Base-by-base conservation (phyloP, 2,113 vertebrate genomes). In the Mesocricetus auratus region DNA sequence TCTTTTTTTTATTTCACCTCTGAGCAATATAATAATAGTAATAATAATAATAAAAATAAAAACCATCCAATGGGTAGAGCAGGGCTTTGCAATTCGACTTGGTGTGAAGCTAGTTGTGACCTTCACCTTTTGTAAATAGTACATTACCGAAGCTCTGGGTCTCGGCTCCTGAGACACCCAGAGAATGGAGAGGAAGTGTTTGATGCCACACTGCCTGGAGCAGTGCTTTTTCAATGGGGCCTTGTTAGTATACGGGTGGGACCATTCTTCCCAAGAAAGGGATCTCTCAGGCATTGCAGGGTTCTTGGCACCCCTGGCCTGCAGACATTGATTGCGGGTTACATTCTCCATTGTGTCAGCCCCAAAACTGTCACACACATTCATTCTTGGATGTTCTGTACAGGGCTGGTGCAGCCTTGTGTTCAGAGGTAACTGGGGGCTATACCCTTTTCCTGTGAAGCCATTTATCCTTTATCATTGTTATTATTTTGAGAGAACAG, bases 251-350 rank as follows among this genome's bases (percentile, higher is more conserved):
- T 79, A 39, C 29, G 86, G 81, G 75, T 71, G 81, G 95, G 64
- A 64, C 64, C 9, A 0, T 79, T 87, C 36, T 94, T 90, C n/a
- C n/a, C 17, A 45, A 19, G 50, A 33, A 60, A 45, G 60, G 75
- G 47, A 68, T 93, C 62, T 66, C 12, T 42, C 39, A 71, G 56
- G 19, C 15, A 2, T 5, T 26, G 4, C n/a, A 88, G 66, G 77
- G 56, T 85, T 16, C 69, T 71, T 85, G 58, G 56, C 33, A 75
- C 92, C 78, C 62, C 62, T 94, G 74, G 83, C 62, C 56, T 89
- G 47, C 21, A 69, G 73, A 58, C 62, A 60, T 42, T 56, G 7
- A 66, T 16, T 82, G 56, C 26, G 69, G n/a, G 42, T 50, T 77
- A 26, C 29, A 45, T n/a, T 9, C 24, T 11, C 17, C n/a, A 17